Conservation (phyloP, 1,140 invertebrate species). For the Drosophila ohnishii region DNA sequence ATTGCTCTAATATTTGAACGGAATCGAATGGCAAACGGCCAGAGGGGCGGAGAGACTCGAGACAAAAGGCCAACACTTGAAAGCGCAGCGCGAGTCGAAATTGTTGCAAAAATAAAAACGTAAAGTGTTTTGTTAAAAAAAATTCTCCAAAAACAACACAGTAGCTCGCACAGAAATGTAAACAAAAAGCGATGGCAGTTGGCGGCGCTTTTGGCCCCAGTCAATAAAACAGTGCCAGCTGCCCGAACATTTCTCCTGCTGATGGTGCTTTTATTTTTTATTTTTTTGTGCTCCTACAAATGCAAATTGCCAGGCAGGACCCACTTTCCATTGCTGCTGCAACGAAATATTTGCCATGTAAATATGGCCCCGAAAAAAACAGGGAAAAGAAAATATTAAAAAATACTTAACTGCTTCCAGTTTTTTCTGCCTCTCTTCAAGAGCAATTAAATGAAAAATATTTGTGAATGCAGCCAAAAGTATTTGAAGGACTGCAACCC, state of each 20-base stretch:
- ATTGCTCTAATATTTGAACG: slow-evolving; percentile 52
- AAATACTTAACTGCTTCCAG: slow-evolving; percentile 21
- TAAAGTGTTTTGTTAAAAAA: slow-evolving; percentile 79
- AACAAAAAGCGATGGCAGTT: slow-evolving; percentile 61
- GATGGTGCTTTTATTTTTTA: neutral
- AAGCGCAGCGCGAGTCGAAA: slow-evolving; percentile 57
- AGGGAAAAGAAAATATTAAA: neutral
- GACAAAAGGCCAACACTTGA: slow-evolving; percentile 61
- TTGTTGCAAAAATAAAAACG: slow-evolving; percentile 73
- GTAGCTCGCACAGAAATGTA: slow-evolving; percentile 42
- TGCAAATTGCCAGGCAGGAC: slow-evolving; percentile 54
- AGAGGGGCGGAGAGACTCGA: slow-evolving; percentile 21
- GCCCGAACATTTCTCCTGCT: slow-evolving; percentile 28
- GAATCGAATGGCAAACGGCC: slow-evolving; percentile 39
- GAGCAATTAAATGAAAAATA: slow-evolving; percentile 80
- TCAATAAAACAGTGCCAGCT: slow-evolving; percentile 74
- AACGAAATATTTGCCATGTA: slow-evolving; percentile 75
- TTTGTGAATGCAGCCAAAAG: slow-evolving; percentile 65
- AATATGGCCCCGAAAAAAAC: slow-evolving; percentile 50
- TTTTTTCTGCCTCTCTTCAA: slow-evolving; percentile 23
- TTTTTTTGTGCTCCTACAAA: slow-evolving; percentile 25
- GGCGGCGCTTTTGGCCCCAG: slow-evolving; percentile 49
- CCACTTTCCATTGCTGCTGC: slow-evolving; percentile 16
- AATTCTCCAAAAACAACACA: slow-evolving; percentile 76
- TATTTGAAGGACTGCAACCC: slow-evolving; percentile 50